Base-by-base conservation (phyloP, 2,797 vertebrate species). In the Sebastes melanostomus region DNA sequence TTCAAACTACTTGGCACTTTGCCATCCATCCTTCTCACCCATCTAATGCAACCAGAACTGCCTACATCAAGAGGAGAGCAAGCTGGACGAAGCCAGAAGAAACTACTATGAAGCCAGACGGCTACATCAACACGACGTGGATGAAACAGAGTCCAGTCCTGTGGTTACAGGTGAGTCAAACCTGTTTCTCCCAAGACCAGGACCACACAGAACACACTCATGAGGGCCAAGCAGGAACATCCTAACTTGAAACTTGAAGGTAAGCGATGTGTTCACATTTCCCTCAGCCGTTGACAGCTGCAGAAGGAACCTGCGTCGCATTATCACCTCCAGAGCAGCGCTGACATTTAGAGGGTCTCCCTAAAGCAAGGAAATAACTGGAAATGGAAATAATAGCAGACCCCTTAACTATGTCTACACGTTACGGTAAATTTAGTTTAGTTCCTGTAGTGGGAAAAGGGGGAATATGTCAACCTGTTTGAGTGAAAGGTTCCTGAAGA, bases 401-500 rank as follows among this genome's bases (percentile, higher is more conserved):
- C 50, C 24, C 16, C 25, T 29, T 8, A 32, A 63, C 25, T 25
- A 34, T 46, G n/a, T 38, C 42, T 32, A 50, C 36, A 50, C 0
- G 2, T 16, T 24, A 24, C 18, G 1, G 56, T 32, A 27, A 29
- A 77, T 65, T 50, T 27, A 32, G 50, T 78, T 77, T 1, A 38
- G 10, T 25, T 74, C 20, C 59, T 70, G 65, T 30, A 4, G 27
- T 56, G 55, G 9, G 9, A 50, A 55, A 38, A 25, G 27, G 52
- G 61, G 55, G 14, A 69, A 78, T 20, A 29, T 38, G 62, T 82
- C 77, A 72, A 63, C 30, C 34, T 74, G 83, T 80, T 83, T 71
- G 82, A 84, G 71, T 55, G 34, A 84, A 76, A 80, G 72, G 56
- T 68, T 69, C 72, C 72, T 14, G 11, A 8, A n/a, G n/a, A 76